These are phyloP conservation scores for Parnassius apollo DNA, from an alignment of 2,888 invertebrate genomes.

Conservation along the genomic window DNA sequence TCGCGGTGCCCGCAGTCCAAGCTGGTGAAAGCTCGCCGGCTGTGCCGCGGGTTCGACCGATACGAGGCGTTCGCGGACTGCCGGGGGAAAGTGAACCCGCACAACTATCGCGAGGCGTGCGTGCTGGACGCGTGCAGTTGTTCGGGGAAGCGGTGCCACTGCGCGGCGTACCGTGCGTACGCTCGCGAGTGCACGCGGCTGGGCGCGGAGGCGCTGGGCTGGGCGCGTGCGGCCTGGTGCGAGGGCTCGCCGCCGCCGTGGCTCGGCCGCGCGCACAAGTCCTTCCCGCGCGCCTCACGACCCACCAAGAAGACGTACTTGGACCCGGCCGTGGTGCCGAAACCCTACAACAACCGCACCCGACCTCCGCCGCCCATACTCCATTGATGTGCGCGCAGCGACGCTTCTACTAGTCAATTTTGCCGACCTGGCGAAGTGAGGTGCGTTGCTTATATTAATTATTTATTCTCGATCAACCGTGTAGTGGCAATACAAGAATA, in stretches of 20 bases:
- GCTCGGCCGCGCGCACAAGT: constrained; percentile 55
- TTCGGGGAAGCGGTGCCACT: constrained; percentile 89
- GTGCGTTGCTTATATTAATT: constrained; percentile 43
- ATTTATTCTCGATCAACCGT: neutral
- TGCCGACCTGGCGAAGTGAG: constrained; percentile 67
- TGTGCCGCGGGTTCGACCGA: constrained; percentile 77
- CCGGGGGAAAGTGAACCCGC: constrained; percentile 88
- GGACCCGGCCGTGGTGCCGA: constrained; percentile 53
- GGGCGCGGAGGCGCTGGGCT: constrained; percentile 86
- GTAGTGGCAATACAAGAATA: too few species aligned
- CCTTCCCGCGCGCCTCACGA: constrained; percentile 31
- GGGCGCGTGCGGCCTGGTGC: constrained; percentile 87
- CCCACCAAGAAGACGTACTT: constrained; percentile 44
- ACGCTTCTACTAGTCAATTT: constrained; percentile 73
- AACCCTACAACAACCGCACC: constrained; percentile 56
- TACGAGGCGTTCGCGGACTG: constrained; percentile 87
- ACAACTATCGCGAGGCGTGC: constrained; percentile 93
- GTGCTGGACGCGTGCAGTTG: constrained; percentile 94
- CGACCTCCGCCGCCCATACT: constrained; percentile 73
- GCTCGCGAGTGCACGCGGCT: constrained; percentile 91
- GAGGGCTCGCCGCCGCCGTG: constrained; percentile 68
- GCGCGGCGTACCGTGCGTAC: constrained; percentile 94
- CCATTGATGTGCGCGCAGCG: constrained; percentile 44
- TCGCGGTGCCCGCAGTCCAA: constrained; percentile 76
- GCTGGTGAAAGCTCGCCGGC: constrained; percentile 63